A percentile compares a stretch with the other conserved stretches of the same genome.
Evolutionary conservation across 2,888 invertebrate species (phyloP).

Genomic region (Belgica antarctica): DNA sequence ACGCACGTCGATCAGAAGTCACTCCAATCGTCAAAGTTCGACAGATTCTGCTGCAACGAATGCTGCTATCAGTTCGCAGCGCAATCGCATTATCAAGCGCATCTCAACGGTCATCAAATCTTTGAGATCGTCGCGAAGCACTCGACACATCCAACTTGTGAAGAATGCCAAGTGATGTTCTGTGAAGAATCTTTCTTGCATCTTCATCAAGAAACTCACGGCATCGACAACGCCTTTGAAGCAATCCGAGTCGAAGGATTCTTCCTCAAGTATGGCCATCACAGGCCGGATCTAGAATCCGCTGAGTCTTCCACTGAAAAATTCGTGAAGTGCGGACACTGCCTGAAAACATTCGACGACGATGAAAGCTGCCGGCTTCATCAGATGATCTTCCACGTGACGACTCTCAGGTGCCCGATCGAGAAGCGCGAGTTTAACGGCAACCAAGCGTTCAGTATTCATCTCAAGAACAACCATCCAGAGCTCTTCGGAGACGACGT

Average conservation of each 20-base stretch:
- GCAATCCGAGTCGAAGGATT: not conserved
- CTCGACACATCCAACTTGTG: not conserved
- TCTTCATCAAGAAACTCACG: not conserved
- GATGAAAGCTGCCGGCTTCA: constrained; percentile 1
- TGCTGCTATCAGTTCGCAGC: not conserved
- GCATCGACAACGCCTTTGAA: not conserved
- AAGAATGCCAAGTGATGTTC: constrained; percentile 10
- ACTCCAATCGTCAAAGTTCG: not conserved
- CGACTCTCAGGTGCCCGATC: not conserved
- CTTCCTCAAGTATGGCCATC: not conserved
- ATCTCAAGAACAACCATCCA: constrained; percentile 18
- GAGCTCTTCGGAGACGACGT: constrained; percentile 1
- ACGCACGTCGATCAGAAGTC: not conserved
- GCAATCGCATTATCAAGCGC: not conserved
- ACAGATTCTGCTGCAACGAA: not conserved
- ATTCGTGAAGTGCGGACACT: not conserved
- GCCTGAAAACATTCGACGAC: not conserved
- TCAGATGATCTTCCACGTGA: constrained; percentile 4
- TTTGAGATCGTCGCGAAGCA: not conserved
- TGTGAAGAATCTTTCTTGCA: not conserved
- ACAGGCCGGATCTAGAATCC: not conserved
- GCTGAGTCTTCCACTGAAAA: not conserved
- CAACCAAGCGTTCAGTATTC: constrained; percentile 10
- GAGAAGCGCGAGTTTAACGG: not conserved
- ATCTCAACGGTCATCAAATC: not conserved